These are phyloP conservation scores for Lepidocyrtinus sp. DNA, from an alignment of 2,888 invertebrate genomes.

Conservation along the genomic window DNA sequence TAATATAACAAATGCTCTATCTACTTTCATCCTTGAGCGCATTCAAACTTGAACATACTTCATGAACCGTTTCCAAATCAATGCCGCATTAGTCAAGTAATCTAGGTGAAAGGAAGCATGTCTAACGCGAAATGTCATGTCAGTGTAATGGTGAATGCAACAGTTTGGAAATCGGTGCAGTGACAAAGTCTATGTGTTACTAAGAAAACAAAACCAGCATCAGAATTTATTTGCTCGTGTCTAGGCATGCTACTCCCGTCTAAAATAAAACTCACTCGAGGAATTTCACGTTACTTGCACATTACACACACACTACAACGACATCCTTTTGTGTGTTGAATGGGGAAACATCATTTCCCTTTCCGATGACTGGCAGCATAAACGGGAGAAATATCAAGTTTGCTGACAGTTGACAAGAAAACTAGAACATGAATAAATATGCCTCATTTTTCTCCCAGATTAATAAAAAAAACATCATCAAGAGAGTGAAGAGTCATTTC, in stretches of 20 bases:
- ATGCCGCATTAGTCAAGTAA: conserved; percentile 10
- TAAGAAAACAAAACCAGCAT: not conserved
- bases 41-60: not conserved
- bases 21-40: not conserved
- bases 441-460: conserved; percentile 48
- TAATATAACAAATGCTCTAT: no score
- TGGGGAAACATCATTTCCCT: not conserved
- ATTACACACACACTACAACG: no score
- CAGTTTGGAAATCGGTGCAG: conserved; percentile 37
- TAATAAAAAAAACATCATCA: conserved; percentile 34
- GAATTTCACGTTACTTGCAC: not conserved
- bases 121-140: not conserved
- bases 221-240: no score
- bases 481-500: not conserved
- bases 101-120: conserved; percentile 1
- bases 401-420: conserved; percentile 46
- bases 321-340: not conserved
- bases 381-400: conserved; percentile 42
- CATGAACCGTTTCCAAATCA: not conserved
- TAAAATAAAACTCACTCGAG: not conserved
- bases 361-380: not conserved
- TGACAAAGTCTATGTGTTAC: not conserved
- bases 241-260: not conserved
- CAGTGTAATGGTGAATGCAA: conserved; percentile 37
- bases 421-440: conserved; percentile 46